These are phyloP conservation scores for Phorcus lineatus DNA, from an alignment of 2,888 invertebrate species.

Conservation along the genomic window DNA sequence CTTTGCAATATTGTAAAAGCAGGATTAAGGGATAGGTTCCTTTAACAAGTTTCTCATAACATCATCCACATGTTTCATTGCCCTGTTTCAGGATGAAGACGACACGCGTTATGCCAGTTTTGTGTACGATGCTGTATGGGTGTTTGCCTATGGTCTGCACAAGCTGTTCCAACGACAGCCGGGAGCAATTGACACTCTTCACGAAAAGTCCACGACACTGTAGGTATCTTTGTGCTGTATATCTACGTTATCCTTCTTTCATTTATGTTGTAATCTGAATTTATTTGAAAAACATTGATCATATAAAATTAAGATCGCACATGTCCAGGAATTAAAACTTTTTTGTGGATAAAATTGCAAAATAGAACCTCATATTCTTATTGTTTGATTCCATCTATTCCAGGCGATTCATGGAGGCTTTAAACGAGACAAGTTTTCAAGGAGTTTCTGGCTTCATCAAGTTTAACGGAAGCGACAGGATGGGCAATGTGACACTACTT, in stretches of 20 bases:
- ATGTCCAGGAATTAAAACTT: too few relatives aligned
- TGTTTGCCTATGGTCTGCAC: conserved; percentile 84
- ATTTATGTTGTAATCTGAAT: too few relatives aligned
- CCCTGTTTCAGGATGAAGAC: conserved; percentile 53
- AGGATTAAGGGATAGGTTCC: too few relatives aligned
- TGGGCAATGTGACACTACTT: conserved; percentile 73
- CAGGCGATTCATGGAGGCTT: conserved; percentile 80
- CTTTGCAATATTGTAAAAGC: too few relatives aligned
- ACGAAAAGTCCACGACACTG: conserved; percentile 62
- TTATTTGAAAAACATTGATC: too few relatives aligned
- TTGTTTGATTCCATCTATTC: conserved; percentile 46
- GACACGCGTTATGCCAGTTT: conserved; percentile 84
- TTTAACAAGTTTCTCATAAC: too few relatives aligned
- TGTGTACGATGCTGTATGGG: conserved; percentile 89
- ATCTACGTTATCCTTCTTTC: background rate
- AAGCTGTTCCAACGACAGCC: conserved; percentile 80
- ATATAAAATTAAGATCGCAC: too few relatives aligned
- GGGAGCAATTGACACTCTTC: conserved; percentile 66
- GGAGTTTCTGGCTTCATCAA: conserved; percentile 86
- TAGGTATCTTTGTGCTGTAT: conserved; percentile 39
- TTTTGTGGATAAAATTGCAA: too few relatives aligned
- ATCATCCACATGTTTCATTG: background rate
- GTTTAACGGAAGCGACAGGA: conserved; percentile 82
- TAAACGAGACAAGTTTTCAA: conserved; percentile 82
- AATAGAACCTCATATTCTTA: too few relatives aligned